Conservation (phyloP, 2,888 invertebrate species). For the Aphodius sticticus region DNA sequence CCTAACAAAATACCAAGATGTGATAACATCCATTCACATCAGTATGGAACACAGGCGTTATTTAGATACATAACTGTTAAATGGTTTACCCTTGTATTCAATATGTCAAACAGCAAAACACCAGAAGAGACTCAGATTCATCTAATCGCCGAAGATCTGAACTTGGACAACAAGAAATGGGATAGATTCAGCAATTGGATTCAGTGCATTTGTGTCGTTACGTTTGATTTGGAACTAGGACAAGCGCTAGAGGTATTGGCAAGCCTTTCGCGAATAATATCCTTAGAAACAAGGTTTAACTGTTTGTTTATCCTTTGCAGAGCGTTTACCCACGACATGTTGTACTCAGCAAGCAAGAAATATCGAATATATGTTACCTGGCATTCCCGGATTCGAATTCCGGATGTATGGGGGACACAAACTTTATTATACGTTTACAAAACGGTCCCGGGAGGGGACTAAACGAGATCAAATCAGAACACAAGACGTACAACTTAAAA, state of each 20-base stretch:
- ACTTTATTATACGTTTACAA: constrained; percentile 92
- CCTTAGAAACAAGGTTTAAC: not conserved
- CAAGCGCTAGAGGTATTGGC: constrained; percentile 90
- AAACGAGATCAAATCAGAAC: constrained; percentile 63
- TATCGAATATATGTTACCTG: constrained; percentile 94
- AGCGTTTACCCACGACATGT: constrained; percentile 84
- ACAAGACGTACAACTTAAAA: constrained; percentile 76
- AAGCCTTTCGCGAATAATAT: not conserved
- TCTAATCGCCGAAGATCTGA: constrained; percentile 32
- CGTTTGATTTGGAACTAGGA: constrained; percentile 97
- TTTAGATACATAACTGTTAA: not conserved
- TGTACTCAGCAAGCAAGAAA: constrained; percentile 82
- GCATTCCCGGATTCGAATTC: constrained; percentile 99
- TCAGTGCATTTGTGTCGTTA: constrained; percentile 97
- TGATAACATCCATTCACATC: not conserved
- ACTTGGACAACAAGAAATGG: constrained; percentile 62
- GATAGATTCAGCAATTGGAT: constrained; percentile 91
- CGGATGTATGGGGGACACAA: constrained; percentile 98
- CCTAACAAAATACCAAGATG: not conserved
- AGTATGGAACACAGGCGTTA: not conserved
- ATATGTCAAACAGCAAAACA: constrained; percentile 34
- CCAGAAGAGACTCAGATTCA: constrained; percentile 25
- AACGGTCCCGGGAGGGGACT: constrained; percentile 65
- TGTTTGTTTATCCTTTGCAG: constrained; percentile 60
- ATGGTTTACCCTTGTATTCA: constrained; percentile 17